A percentile compares a stretch with the other conserved stretches of the same genome.
Evolutionary conservation across 2,888 invertebrate species (phyloP).

Genomic region (Leptinotarsa peninsularis): DNA sequence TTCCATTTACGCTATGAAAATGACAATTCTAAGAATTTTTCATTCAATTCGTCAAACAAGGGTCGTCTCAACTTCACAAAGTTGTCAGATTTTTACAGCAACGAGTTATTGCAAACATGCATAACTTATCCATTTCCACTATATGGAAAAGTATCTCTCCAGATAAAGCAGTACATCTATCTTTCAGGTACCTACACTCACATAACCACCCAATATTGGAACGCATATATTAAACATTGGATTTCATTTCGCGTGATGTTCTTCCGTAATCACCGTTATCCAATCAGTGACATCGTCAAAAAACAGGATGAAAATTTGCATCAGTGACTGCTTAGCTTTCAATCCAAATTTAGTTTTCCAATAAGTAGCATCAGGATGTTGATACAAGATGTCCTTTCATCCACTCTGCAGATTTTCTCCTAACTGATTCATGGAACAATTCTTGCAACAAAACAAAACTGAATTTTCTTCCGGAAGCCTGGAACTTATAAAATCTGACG

Average conservation of each 20-base stretch:
- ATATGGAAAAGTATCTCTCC: neutral
- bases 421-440: too few relatives aligned
- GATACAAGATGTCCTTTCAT: neutral
- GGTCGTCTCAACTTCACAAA: too few relatives aligned
- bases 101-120: too few relatives aligned
- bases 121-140: too few relatives aligned
- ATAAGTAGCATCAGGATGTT: neutral
- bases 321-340: neutral
- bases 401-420: too few relatives aligned
- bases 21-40: too few relatives aligned
- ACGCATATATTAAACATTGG: neutral
- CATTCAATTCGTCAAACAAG: too few relatives aligned
- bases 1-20: too few relatives aligned
- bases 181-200: neutral
- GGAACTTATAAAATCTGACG: too few relatives aligned
- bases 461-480: too few relatives aligned
- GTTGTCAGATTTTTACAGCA: too few relatives aligned
- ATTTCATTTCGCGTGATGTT: neutral
- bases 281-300: neutral
- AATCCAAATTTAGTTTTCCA: neutral
- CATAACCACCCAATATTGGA: neutral
- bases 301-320: neutral
- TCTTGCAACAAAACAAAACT: too few relatives aligned
- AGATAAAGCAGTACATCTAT: conserved; percentile 2
- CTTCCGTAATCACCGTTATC: neutral